Base-by-base conservation (phyloP, 2,113 vertebrate species). In the Formicarius rufipectus region DNA sequence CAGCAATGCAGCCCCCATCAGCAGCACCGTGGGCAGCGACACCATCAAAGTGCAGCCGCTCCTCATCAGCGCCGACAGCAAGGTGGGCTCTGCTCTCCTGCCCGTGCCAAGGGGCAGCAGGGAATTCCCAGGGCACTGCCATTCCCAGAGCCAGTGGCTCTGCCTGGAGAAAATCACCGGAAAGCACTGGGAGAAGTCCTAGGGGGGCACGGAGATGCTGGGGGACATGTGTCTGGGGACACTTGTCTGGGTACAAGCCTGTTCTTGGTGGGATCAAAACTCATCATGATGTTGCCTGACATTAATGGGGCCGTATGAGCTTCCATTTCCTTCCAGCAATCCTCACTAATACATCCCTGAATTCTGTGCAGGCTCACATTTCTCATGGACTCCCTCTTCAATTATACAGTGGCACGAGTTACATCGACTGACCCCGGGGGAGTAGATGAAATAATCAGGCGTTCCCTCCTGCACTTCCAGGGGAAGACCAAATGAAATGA, bases 41-140 rank as follows among this genome's bases (percentile, higher is more conserved):
- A 96, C 98, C 69, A 97, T 99, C 84, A 99, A 99, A 95, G 99
- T 99, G 64, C 98, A 98, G 78, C 98, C 98, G 3, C 98, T 99
- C 45, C 98, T 99, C 96, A 98, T 99, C 97, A 99, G 98, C 18
- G 92, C 98, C 6, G 98, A 99, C 96, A 98, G 96, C 97, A 98
- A 99, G 98, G 99, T 99, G 92, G 37, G 98, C 21, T 16, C 58
- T 58, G 33, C n/a, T n/a, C n/a, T n/a, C n/a, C n/a, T n/a, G n/a
- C n/a, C n/a, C n/a, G n/a, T n/a, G n/a, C n/a, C n/a, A n/a, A n/a
- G n/a, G n/a, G n/a, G n/a, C n/a, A n/a, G n/a, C n/a, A n/a, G n/a
- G n/a, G n/a, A n/a, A n/a, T n/a, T n/a, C n/a, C n/a, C n/a, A n/a
- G n/a, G n/a, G n/a, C n/a, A n/a, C n/a, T n/a, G n/a, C n/a, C n/a